Evolutionary conservation across 1,140 invertebrate species (phyloP).

Genomic region (Eueides isabella): DNA sequence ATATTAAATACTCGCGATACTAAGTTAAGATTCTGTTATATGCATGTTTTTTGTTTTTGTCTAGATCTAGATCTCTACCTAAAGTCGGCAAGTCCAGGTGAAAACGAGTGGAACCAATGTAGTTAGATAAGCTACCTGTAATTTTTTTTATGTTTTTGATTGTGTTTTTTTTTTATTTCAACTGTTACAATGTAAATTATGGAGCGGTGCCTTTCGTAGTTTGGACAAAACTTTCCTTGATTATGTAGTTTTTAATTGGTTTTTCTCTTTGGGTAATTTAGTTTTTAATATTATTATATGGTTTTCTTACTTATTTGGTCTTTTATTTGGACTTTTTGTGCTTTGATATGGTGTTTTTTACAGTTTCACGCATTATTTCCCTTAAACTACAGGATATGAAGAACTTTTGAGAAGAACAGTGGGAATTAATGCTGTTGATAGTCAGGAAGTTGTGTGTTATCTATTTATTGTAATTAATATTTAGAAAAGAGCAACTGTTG

Average conservation of each 20-base stretch:
- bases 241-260: conserved; percentile 20
- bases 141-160: neutral
- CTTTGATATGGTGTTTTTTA: neutral
- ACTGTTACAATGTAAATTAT: conserved; percentile 18
- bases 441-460: too few relatives aligned
- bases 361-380: too few relatives aligned
- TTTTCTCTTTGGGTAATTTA: conserved; percentile 16
- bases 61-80: conserved; percentile 17
- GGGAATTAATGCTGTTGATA: too few relatives aligned
- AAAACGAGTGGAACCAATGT: conserved; percentile 42
- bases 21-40: conserved; percentile 43
- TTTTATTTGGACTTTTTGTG: conserved; percentile 9
- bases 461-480: too few relatives aligned
- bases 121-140: conserved; percentile 20
- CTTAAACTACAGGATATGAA: too few relatives aligned
- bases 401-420: too few relatives aligned
- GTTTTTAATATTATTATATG: conserved; percentile 21
- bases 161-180: neutral
- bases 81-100: conserved; percentile 47
- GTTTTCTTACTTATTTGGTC: conserved; percentile 15
- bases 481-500: too few relatives aligned
- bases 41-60: conserved; percentile 47
- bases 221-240: too few relatives aligned
- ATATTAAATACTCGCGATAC: conserved; percentile 46
- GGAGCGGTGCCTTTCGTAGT: conserved; percentile 23